Evolutionary conservation across 2,113 vertebrate species (phyloP).

Genomic region (Perca schrenkii): DNA sequence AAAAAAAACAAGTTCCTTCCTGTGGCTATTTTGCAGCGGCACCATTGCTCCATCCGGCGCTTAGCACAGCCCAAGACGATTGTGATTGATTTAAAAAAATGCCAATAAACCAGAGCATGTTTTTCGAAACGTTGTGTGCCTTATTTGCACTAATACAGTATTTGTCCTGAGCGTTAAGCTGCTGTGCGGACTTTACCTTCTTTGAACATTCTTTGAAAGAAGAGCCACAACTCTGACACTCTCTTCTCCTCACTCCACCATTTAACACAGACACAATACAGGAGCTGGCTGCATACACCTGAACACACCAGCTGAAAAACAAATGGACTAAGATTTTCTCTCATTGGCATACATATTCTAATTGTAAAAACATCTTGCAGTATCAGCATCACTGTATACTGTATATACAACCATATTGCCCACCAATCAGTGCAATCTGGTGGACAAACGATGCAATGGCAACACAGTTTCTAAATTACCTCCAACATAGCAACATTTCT

Average conservation of each 20-base stretch:
- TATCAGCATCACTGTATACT: neutral
- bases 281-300: neutral
- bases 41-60: no score
- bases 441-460: neutral
- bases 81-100: no score
- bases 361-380: neutral
- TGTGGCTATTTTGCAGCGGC: no score
- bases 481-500: neutral
- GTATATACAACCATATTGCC: no score
- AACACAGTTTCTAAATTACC: neutral
- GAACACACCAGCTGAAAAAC: neutral
- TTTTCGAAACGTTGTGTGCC: no score
- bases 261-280: neutral
- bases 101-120: no score
- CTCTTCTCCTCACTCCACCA: neutral
- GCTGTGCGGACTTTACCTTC: no score
- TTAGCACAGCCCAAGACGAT: no score
- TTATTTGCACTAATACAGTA: no score
- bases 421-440: slow-evolving; percentile 5
- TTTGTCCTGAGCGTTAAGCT: no score
- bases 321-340: neutral
- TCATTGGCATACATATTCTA: neutral
- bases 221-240: neutral
- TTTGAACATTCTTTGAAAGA: neutral
- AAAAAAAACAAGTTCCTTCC: no score